These are phyloP conservation scores for Xenopus tropicalis DNA, from an alignment of 2,113 vertebrate species.

Conservation along the genomic window UCB_Xtro_10.0 CM004444.2:25352001-25352500, in stretches of 20 bases:
- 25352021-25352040: slow-evolving; percentile 57
- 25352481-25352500: background rate
- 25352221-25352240: slow-evolving; percentile 58
- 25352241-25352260: slow-evolving; percentile 58
- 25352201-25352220: slow-evolving; percentile 61
- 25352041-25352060: slow-evolving; percentile 52
- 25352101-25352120: slow-evolving; percentile 51
- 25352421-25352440: slow-evolving; percentile 51
- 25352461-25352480: background rate
- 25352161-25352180: slow-evolving; percentile 64
- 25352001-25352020: slow-evolving; percentile 49
- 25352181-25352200: slow-evolving; percentile 53
- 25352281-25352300: slow-evolving; percentile 64
- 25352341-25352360: slow-evolving; percentile 48
- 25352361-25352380: slow-evolving; percentile 49
- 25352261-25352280: slow-evolving; percentile 45
- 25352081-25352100: slow-evolving; percentile 63
- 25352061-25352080: slow-evolving; percentile 53
- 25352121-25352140: slow-evolving; percentile 61
- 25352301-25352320: slow-evolving; percentile 54
- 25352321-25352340: slow-evolving; percentile 31
- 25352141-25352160: slow-evolving; percentile 62
- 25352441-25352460: slow-evolving; percentile 47
- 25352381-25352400: slow-evolving; percentile 55
- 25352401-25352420: slow-evolving; percentile 49